Conservation (phyloP, 2,888 invertebrate species). For the Octonoba sinensis region DNA sequence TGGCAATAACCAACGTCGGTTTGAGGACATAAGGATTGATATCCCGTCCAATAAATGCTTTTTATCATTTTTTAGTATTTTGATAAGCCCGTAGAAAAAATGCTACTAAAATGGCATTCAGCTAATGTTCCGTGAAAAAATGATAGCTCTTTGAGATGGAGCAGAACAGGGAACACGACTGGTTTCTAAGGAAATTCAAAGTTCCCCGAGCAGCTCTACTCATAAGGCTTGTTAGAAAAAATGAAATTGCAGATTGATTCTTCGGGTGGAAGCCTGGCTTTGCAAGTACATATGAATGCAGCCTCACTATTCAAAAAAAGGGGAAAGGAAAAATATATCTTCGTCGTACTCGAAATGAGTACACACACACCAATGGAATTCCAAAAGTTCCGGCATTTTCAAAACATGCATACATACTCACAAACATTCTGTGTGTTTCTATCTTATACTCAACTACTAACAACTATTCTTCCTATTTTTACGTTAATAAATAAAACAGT, state of each 20-base stretch:
- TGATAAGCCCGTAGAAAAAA: slow-evolving; percentile 57
- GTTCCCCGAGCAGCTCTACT: slow-evolving; percentile 1
- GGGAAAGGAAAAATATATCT: slow-evolving; percentile 61
- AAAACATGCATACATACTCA: slow-evolving; percentile 63
- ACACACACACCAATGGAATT: slow-evolving; percentile 56
- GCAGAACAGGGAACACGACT: slow-evolving; percentile 14
- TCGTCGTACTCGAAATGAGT: slow-evolving; percentile 54
- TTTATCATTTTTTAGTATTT: slow-evolving; percentile 33
- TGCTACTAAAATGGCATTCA: slow-evolving; percentile 58
- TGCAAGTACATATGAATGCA: slow-evolving; percentile 58
- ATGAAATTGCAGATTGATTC: slow-evolving; percentile 50
- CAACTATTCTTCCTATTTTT: slow-evolving; percentile 64
- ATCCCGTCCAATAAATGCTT: slow-evolving; percentile 44
- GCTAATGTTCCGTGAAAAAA: slow-evolving; percentile 58
- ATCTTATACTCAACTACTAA: slow-evolving; percentile 61
- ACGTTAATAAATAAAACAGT: slow-evolving; percentile 65
- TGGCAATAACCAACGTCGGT: slow-evolving; percentile 49
- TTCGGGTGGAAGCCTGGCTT: slow-evolving; percentile 55
- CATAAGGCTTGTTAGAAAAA: slow-evolving; percentile 31
- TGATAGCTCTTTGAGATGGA: slow-evolving; percentile 33
- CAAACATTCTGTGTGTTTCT: slow-evolving; percentile 58
- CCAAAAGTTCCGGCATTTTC: slow-evolving; percentile 59
- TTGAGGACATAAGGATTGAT: slow-evolving; percentile 35
- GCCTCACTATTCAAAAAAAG: slow-evolving; percentile 56
- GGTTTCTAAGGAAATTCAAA: slow-evolving; percentile 7